Evolutionary conservation across 2,797 vertebrate genomes (phyloP).

Genomic region (Geotrypetes seraphini): DNA sequence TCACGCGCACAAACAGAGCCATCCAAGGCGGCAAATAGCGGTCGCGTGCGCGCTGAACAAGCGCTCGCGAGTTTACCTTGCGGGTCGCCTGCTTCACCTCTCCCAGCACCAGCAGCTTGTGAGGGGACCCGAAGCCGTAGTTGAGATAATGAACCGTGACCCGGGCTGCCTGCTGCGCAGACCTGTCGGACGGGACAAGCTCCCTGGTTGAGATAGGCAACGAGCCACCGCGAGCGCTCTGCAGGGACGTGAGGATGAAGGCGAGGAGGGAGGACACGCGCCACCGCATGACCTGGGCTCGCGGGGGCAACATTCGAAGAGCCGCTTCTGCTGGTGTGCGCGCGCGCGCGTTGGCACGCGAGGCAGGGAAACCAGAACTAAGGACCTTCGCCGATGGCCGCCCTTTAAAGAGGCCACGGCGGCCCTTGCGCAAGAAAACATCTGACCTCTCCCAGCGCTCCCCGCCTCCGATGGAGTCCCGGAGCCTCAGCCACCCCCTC

Average conservation of each 20-base stretch:
- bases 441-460: too few species aligned
- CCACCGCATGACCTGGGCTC: background rate
- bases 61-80: constrained; percentile 30
- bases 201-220: background rate
- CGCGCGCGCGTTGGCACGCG: background rate
- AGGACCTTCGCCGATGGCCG: background rate
- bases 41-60: too few species aligned
- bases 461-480: too few species aligned
- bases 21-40: too few species aligned
- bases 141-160: constrained; percentile 40
- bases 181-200: background rate
- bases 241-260: too few species aligned
- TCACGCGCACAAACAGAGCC: too few species aligned
- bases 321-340: accelerated
- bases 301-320: accelerated
- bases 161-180: constrained; percentile 17
- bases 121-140: constrained; percentile 26
- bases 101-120: constrained; percentile 13
- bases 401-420: background rate
- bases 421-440: background rate
- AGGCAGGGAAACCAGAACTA: background rate
- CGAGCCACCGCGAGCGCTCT: background rate
- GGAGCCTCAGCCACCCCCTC: too few species aligned
- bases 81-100: constrained; percentile 21
- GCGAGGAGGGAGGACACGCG: too few species aligned